Conservation (phyloP, 2,888 invertebrate species). For the Pyrgus malvae region DNA sequence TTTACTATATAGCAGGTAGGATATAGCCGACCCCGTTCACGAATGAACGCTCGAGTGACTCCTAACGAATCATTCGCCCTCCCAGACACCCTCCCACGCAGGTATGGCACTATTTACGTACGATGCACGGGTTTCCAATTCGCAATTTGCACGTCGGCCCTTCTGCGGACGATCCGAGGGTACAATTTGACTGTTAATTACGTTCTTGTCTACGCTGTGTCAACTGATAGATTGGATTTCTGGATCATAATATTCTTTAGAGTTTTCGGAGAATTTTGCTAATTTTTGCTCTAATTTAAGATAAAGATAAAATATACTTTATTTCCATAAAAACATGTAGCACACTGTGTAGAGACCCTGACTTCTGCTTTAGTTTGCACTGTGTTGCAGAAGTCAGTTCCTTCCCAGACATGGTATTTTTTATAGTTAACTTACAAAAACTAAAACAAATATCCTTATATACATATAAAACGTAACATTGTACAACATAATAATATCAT, state of each 20-base stretch:
- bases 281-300: neutral
- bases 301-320: neutral
- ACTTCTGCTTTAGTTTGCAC: no score
- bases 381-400: no score
- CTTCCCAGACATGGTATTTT: no score
- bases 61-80: slow-evolving; percentile 63
- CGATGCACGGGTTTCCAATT: slow-evolving; percentile 61
- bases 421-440: no score
- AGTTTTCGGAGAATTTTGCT: neutral
- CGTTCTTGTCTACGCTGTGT: slow-evolving; percentile 58
- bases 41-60: slow-evolving; percentile 72
- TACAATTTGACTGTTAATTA: slow-evolving; percentile 66
- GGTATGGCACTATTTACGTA: slow-evolving; percentile 52
- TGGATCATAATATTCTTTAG: neutral
- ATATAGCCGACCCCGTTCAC: slow-evolving; percentile 68
- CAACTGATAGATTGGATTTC: slow-evolving; percentile 38
- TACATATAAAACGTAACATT: no score
- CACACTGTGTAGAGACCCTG: no score
- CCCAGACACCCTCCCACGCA: slow-evolving; percentile 43
- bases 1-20: slow-evolving; percentile 73
- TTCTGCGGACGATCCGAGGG: slow-evolving; percentile 51
- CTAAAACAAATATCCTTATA: no score
- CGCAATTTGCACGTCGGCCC: slow-evolving; percentile 63
- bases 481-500: no score
- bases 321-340: no score